phyloP scores from a whole-genome alignment of 1,140 invertebrate genomes.

The Apolygus lucorum region DNA sequence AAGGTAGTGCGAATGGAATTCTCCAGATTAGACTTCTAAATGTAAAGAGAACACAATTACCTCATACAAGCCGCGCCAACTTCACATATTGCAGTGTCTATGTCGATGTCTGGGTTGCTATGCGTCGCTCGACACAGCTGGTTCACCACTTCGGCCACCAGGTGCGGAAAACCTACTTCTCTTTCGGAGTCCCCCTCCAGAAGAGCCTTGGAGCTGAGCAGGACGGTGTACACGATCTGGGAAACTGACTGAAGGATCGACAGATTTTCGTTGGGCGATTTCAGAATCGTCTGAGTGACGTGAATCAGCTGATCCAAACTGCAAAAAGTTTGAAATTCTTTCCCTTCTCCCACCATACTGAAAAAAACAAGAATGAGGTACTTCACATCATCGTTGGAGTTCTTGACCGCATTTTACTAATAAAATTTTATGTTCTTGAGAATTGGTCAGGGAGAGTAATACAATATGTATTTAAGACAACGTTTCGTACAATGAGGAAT shows the following conservation, averaged over 20 bases:
- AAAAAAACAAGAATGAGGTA: neutral
- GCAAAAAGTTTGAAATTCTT: neutral
- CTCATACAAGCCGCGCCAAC: neutral
- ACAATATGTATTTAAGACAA: too few species aligned
- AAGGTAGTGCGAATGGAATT: too few species aligned
- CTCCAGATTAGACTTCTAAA: too few species aligned
- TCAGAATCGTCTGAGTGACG: neutral
- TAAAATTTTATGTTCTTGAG: too few species aligned
- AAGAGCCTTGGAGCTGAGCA: neutral
- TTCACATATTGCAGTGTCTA: conserved; percentile 4
- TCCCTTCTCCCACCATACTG: neutral
- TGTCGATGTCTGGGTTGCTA: neutral
- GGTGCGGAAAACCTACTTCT: neutral
- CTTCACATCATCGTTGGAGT: too few species aligned
- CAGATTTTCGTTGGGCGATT: neutral
- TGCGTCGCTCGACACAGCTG: neutral
- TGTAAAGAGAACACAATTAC: neutral
- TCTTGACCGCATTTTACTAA: too few species aligned
- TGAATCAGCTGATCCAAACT: neutral
- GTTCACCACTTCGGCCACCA: conserved; percentile 1
- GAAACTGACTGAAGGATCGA: neutral
- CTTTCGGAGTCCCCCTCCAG: neutral
- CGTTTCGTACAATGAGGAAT: too few species aligned
- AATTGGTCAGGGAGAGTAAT: too few species aligned
- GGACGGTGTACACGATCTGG: neutral